Evolutionary conservation across 2,888 invertebrate genomes (phyloP).

Genomic region (Dryomyza anilis): DNA sequence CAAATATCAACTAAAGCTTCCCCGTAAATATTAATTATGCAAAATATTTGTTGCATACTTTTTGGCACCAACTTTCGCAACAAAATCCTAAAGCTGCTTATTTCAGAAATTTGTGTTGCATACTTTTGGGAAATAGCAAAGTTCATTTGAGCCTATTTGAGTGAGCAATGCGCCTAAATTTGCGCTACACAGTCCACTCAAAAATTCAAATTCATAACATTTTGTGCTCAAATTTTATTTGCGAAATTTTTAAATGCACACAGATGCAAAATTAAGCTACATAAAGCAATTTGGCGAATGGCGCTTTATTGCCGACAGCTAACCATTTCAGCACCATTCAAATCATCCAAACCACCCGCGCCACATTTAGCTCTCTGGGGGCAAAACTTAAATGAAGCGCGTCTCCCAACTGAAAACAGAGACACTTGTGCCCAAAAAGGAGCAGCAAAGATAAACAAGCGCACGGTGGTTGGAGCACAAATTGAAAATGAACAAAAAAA

Average conservation of each 20-base stretch:
- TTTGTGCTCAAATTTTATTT: constrained; percentile 19
- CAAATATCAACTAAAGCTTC: no score
- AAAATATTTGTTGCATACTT: not conserved
- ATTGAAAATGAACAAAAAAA: not conserved
- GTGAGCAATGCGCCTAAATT: constrained; percentile 7
- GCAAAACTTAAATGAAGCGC: not conserved
- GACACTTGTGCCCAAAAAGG: no score
- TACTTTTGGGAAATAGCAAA: no score
- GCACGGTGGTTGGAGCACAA: not conserved
- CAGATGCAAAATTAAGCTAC: constrained; percentile 31
- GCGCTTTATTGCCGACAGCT: not conserved
- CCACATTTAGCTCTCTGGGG: not conserved
- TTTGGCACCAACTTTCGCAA: not conserved
- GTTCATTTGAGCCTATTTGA: no score
- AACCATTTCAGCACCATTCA: not conserved
- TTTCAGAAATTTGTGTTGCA: not conserved
- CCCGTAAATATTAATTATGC: no score
- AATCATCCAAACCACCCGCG: not conserved
- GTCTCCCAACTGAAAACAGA: no score
- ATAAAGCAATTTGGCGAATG: constrained; percentile 26
- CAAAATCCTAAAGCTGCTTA: no score
- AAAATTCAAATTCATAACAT: not conserved
- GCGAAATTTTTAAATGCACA: constrained; percentile 29
- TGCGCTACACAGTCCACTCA: not conserved
- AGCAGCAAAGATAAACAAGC: not conserved